Evolutionary conservation across 2,797 vertebrate species (phyloP).

Genomic region (Anabacerthia variegaticeps): DNA sequence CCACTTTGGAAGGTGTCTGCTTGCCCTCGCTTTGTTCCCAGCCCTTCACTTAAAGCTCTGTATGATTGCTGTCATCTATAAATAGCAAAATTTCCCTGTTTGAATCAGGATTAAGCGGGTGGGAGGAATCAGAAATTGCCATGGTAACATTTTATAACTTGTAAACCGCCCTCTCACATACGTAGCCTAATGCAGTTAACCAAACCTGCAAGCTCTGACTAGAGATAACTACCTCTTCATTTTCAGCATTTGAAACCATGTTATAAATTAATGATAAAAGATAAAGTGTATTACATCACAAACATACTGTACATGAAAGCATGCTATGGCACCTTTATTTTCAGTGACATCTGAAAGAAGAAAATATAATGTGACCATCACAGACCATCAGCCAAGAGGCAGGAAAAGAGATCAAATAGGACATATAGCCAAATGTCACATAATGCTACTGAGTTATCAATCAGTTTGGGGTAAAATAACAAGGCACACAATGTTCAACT

Average conservation of each 20-base stretch:
- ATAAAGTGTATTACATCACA: background rate
- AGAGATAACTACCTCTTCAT: background rate
- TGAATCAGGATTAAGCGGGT: background rate
- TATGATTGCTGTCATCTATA: background rate
- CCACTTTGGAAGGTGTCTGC: background rate
- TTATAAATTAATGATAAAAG: slow-evolving; percentile 19
- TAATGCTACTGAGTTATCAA: background rate
- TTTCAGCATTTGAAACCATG: background rate
- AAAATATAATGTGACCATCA: slow-evolving; percentile 36
- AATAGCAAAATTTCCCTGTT: background rate
- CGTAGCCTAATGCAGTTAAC: background rate
- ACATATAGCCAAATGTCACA: background rate
- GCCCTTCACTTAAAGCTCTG: background rate
- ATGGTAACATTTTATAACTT: background rate
- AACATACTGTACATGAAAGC: background rate
- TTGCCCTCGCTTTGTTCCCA: background rate
- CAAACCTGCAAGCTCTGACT: background rate
- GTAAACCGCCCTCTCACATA: background rate
- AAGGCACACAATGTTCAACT: background rate
- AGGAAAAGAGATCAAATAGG: background rate
- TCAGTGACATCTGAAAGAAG: slow-evolving; percentile 26
- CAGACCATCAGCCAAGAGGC: slow-evolving; percentile 8
- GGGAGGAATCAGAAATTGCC: background rate
- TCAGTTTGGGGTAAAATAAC: background rate
- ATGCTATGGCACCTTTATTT: background rate